phyloP scores from a whole-genome alignment of 2,797 vertebrate genomes.

The Pseudochromis fuscus region DNA sequence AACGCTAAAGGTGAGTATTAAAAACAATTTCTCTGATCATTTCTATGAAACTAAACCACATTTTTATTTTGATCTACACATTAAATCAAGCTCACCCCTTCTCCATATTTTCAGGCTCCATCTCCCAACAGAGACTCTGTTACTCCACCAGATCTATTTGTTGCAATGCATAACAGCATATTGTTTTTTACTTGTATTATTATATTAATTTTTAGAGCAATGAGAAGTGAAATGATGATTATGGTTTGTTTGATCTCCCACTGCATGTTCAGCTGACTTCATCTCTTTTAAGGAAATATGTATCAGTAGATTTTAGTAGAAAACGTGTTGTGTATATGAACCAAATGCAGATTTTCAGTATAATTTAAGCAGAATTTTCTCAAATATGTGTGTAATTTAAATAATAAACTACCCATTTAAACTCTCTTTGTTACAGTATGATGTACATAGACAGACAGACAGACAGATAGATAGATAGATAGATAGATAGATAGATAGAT shows the following conservation, averaged over 20 bases:
- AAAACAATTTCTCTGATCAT: neutral
- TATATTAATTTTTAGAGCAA: neutral
- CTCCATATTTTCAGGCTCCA: slow-evolving; percentile 23
- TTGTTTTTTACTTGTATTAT: neutral
- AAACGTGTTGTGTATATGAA: no score
- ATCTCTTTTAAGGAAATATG: neutral
- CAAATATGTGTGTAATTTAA: neutral
- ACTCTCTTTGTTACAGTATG: neutral
- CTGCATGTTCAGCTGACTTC: neutral
- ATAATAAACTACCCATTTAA: neutral
- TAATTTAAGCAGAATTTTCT: neutral
- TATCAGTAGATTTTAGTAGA: neutral
- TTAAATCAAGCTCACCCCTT: neutral
- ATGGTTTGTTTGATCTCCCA: neutral
- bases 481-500: no score
- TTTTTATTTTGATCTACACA: neutral
- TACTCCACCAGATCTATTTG: neutral
- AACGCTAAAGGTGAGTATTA: slow-evolving; percentile 63
- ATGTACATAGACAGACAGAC: no score
- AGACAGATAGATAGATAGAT: no score
- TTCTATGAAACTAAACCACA: neutral
- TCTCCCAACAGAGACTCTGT: neutral
- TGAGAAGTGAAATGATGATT: neutral
- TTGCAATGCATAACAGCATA: neutral
- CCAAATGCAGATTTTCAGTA: neutral